phyloP scores from a whole-genome alignment of 2,888 invertebrate species.

The Candidula unifasciata region DNA sequence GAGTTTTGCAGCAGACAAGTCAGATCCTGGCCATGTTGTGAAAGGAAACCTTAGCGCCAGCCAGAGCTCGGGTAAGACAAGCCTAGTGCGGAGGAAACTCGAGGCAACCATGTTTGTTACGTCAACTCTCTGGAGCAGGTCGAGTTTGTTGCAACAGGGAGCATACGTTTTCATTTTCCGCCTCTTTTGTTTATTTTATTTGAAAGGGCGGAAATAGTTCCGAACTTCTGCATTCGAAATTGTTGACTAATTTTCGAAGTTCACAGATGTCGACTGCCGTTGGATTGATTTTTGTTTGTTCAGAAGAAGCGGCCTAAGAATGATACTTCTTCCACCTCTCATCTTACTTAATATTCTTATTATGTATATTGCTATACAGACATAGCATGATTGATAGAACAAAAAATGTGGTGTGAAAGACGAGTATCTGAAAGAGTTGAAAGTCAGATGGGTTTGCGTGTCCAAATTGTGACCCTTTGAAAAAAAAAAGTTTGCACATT shows the following conservation, averaged over 20 bases:
- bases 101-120: slow-evolving; percentile 3
- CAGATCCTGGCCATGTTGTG: slow-evolving; percentile 21
- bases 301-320: too few species aligned
- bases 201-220: neutral
- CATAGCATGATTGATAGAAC: too few species aligned
- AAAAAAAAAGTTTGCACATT: too few species aligned
- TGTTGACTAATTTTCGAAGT: slow-evolving; percentile 32
- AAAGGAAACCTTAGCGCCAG: neutral
- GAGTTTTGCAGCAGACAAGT: neutral
- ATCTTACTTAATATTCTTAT: too few species aligned
- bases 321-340: too few species aligned
- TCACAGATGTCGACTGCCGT: neutral
- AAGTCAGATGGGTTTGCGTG: too few species aligned
- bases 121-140: neutral
- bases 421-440: too few species aligned
- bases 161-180: neutral
- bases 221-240: neutral
- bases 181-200: neutral
- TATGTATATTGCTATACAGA: too few species aligned
- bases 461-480: too few species aligned
- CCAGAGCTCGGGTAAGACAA: neutral
- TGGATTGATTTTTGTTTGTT: too few species aligned
- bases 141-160: slow-evolving; percentile 1
- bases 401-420: too few species aligned
- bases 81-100: neutral